Conservation (phyloP, 2,888 invertebrate species). For the Antheraea assamensis region DNA sequence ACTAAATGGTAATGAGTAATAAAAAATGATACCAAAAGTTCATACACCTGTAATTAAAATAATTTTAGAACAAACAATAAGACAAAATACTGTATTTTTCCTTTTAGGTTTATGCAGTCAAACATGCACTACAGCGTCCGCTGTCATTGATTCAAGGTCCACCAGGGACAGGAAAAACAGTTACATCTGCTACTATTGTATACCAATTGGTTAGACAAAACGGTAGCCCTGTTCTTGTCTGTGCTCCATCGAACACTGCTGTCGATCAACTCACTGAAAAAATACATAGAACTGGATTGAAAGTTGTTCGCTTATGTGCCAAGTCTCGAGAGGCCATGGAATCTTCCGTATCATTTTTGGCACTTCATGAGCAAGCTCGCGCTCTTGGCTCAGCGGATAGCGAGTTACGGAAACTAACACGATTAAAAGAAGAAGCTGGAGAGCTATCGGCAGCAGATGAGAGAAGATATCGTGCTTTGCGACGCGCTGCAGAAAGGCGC, state of each 20-base stretch:
- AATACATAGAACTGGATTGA: constrained; percentile 98
- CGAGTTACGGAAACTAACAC: constrained; percentile 96
- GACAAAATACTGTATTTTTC: neutral
- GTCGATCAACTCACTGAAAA: constrained; percentile 99
- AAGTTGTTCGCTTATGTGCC: constrained; percentile 96
- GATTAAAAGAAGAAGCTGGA: constrained; percentile 98
- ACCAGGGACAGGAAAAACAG: constrained; percentile 99
- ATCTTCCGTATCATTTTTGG: constrained; percentile 97
- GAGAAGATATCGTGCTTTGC: constrained; percentile 94
- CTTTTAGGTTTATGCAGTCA: constrained; percentile 95
- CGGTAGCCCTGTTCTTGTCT: constrained; percentile 97
- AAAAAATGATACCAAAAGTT: neutral
- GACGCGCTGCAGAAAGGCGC: constrained; percentile 95
- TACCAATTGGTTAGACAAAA: constrained; percentile 98
- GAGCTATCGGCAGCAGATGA: constrained; percentile 98
- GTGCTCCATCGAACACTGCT: constrained; percentile 99
- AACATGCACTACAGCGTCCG: constrained; percentile 97
- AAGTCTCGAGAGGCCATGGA: constrained; percentile 99
- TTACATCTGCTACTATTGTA: constrained; percentile 99
- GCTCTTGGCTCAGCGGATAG: constrained; percentile 94
- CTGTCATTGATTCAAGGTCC: constrained; percentile 98
- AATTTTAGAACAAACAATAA: neutral
- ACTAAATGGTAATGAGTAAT: neutral
- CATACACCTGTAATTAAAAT: neutral
- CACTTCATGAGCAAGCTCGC: constrained; percentile 98